Conservation (phyloP, 2,113 vertebrate species). For the Corythornis vintsioides region DNA sequence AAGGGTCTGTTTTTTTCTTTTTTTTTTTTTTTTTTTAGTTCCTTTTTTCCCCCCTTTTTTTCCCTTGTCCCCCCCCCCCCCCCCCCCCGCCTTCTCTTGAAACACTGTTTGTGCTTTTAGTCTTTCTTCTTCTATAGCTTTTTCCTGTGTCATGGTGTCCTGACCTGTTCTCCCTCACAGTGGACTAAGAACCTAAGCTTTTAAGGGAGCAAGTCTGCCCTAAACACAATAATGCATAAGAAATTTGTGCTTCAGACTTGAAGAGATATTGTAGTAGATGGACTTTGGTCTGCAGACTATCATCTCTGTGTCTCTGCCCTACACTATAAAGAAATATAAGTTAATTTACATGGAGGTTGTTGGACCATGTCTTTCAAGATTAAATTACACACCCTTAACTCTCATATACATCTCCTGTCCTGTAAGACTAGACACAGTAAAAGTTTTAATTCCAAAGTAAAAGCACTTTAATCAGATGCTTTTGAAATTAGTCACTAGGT, state of each 20-base stretch:
- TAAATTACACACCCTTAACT: not conserved
- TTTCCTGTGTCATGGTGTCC: not conserved
- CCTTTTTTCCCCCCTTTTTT: not conserved
- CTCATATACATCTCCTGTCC: not conserved
- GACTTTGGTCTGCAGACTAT: not conserved
- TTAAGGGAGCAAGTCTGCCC: not conserved
- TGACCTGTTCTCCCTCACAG: not conserved
- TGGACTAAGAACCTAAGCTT: not conserved
- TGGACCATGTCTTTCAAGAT: not conserved
- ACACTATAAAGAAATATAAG: not conserved
- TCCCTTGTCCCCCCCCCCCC: not conserved
- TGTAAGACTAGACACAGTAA: not conserved
- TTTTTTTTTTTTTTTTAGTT: not conserved
- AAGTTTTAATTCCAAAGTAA: conserved; percentile 42
- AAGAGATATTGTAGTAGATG: not conserved
- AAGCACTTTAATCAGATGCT: conserved; percentile 30
- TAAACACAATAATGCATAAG: not conserved
- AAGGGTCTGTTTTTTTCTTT: no score
- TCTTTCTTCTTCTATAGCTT: not conserved
- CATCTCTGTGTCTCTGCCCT: not conserved
- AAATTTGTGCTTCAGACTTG: not conserved
- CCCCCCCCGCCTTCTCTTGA: not conserved
- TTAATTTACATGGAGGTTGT: not conserved
- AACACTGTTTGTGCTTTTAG: not conserved
- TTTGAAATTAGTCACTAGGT: conserved; percentile 55